A percentile compares a stretch with the other conserved stretches of the same genome.
Evolutionary conservation across 1,140 invertebrate genomes (phyloP).

Genomic region (Tribolium madens): DNA sequence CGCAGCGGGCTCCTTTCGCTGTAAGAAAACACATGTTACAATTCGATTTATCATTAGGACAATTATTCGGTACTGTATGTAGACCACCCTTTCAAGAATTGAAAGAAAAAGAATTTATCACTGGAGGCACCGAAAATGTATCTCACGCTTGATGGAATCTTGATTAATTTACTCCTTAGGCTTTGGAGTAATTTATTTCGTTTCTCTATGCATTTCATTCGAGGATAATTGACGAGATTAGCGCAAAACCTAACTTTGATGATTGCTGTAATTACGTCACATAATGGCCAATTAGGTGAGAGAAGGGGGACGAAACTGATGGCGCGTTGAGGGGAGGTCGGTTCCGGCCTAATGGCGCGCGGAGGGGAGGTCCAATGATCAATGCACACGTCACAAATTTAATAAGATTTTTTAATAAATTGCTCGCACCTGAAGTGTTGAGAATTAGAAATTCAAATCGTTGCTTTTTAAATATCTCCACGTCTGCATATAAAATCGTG

Average conservation of each 20-base stretch:
- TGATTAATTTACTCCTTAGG: background rate
- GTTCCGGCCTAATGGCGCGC: background rate
- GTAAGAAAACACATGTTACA: background rate
- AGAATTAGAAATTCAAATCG: conserved; percentile 6
- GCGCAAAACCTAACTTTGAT: background rate
- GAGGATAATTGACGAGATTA: background rate
- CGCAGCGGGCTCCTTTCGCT: background rate
- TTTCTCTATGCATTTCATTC: background rate
- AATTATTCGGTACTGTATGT: background rate
- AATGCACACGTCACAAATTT: background rate
- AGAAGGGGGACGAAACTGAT: too few species aligned
- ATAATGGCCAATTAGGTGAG: background rate
- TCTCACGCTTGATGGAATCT: background rate
- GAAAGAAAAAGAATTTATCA: background rate
- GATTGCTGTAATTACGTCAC: background rate
- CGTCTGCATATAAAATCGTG: conserved; percentile 18
- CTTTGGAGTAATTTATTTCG: background rate
- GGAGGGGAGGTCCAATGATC: background rate
- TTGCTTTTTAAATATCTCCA: background rate
- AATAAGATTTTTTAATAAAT: background rate
- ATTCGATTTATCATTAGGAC: background rate
- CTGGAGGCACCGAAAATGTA: background rate
- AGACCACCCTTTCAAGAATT: background rate
- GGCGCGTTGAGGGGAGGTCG: background rate
- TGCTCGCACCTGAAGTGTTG: conserved; percentile 6